Percentiles rank a stretch among this genome's conserved stretches.
Conservation (phyloP, 2,113 vertebrate species). For the Gasterosteus nipponicus region DNA sequence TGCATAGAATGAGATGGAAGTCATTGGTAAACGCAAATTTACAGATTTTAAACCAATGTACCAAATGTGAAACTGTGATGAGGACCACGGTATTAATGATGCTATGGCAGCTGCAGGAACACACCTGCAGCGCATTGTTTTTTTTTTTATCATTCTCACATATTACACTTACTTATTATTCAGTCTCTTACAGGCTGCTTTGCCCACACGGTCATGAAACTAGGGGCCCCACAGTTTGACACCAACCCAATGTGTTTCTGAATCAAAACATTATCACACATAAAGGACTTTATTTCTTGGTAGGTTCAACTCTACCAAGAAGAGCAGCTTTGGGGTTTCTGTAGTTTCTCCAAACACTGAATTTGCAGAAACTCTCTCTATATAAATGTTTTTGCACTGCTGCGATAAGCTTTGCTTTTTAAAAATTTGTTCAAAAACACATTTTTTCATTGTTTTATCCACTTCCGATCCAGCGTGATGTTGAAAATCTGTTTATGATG, state of each 20-base stretch:
- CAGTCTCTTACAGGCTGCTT: not conserved
- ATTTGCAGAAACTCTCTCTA: slow-evolving; percentile 23
- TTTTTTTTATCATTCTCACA: not conserved
- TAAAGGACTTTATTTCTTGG: not conserved
- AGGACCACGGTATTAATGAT: not conserved
- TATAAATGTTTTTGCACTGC: slow-evolving; percentile 34
- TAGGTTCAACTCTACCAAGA: not conserved
- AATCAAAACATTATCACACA: not conserved
- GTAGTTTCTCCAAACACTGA: slow-evolving; percentile 4
- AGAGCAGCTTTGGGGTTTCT: slow-evolving; percentile 61
- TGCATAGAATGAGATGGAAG: not conserved
- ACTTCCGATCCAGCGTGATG: slow-evolving; percentile 27
- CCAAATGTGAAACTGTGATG: not conserved
- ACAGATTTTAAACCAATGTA: not conserved
- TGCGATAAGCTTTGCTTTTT: slow-evolving; percentile 12
- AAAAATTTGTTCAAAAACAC: too few species aligned
- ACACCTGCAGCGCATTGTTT: not conserved
- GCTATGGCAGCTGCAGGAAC: not conserved
- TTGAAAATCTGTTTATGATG: slow-evolving; percentile 18
- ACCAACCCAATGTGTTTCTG: not conserved
- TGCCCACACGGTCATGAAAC: slow-evolving; percentile 12
- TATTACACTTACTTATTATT: too few species aligned
- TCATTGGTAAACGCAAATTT: not conserved
- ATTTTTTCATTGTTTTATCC: slow-evolving; percentile 6
- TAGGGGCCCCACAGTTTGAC: slow-evolving; percentile 19